Conservation (phyloP, 2,113 vertebrate species). For the Plestiodon gilberti region DNA sequence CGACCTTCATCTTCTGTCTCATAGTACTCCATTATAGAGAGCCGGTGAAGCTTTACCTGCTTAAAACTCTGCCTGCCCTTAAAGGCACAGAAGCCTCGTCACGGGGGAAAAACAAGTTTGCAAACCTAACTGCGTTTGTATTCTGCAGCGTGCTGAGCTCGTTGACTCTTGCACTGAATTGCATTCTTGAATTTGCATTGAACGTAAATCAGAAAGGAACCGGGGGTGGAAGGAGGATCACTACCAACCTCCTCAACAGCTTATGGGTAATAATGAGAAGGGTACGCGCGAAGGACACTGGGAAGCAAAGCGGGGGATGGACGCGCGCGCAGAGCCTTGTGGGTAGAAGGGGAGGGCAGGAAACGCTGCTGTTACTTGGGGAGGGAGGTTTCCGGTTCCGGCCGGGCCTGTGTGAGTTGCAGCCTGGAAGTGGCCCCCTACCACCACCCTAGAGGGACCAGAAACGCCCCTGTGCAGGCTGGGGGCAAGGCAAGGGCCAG, state of each 20-base stretch:
- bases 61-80: neutral
- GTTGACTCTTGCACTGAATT: too few species aligned
- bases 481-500: neutral
- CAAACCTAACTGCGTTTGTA: neutral
- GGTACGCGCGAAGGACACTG: neutral
- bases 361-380: neutral
- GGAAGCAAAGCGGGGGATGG: neutral
- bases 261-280: neutral
- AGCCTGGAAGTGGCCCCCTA: neutral
- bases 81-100: neutral
- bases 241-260: neutral
- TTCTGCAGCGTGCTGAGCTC: too few species aligned
- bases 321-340: neutral
- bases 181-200: neutral
- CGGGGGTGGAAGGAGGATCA: too few species aligned
- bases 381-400: conserved; percentile 39
- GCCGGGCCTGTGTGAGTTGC: conserved; percentile 23
- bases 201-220: neutral
- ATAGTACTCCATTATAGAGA: too few species aligned
- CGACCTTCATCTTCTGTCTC: neutral
- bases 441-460: conserved; percentile 9
- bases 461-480: neutral
- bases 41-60: neutral
- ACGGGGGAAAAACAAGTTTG: too few species aligned
- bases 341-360: neutral